phyloP scores from a whole-genome alignment of 2,888 invertebrate species.

The Lymantria monacha region DNA sequence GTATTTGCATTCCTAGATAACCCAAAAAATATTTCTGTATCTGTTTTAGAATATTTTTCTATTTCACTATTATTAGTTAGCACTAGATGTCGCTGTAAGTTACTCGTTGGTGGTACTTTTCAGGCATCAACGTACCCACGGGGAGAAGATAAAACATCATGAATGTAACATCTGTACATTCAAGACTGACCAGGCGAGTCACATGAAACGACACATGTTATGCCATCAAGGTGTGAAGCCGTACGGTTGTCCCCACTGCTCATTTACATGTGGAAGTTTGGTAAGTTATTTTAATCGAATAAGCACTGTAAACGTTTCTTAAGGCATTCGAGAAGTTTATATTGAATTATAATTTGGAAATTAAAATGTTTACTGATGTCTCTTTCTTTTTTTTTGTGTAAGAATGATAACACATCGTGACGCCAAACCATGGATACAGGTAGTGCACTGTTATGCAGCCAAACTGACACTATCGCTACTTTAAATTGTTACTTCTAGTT shows the following conservation, averaged over 20 bases:
- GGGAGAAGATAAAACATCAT: conserved; percentile 72
- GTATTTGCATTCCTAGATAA: no score
- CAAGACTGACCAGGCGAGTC: conserved; percentile 84
- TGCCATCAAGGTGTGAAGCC: conserved; percentile 92
- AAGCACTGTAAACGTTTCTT: no score
- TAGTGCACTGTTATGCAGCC: no score
- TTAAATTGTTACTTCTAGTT: no score
- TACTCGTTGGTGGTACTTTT: conserved; percentile 29
- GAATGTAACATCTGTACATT: conserved; percentile 87
- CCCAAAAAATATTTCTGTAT: no score
- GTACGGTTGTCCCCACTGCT: conserved; percentile 92
- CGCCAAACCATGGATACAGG: no score
- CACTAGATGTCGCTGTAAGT: conserved; percentile 31
- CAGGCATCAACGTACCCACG: conserved; percentile 85
- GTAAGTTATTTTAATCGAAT: conserved; percentile 67
- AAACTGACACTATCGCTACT: no score
- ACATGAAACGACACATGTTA: conserved; percentile 89
- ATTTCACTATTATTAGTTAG: neutral
- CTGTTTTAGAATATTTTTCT: no score
- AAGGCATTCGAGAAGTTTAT: no score
- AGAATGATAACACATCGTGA: no score
- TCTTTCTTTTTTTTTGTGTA: no score
- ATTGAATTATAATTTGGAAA: no score
- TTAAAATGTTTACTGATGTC: neutral
- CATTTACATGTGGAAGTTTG: conserved; percentile 89